Conservation (phyloP, 2,797 vertebrate species). For the Onychomys arenicola region DNA sequence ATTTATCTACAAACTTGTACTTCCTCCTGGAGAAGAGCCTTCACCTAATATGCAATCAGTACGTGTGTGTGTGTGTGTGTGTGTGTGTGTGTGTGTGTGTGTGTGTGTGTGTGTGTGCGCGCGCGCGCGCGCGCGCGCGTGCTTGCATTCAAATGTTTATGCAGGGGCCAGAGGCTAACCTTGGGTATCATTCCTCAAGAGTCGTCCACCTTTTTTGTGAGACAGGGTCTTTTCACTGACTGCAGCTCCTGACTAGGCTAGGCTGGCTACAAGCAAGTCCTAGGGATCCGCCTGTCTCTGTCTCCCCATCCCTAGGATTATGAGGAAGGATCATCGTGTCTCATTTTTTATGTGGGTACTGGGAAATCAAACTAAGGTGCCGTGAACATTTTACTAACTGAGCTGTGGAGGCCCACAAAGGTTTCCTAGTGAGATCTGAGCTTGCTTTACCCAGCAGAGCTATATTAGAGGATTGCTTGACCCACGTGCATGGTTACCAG, state of each 20-base stretch:
- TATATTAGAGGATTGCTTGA: too few species aligned
- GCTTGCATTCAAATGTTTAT: neutral
- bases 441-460: too few species aligned
- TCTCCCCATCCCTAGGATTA: neutral
- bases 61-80: neutral
- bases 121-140: neutral
- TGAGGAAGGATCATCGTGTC: too few species aligned
- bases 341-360: neutral
- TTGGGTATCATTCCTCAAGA: neutral
- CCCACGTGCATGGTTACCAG: too few species aligned
- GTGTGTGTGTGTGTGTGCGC: neutral
- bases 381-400: neutral
- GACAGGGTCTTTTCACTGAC: neutral
- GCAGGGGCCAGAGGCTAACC: neutral
- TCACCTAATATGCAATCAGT: constrained; percentile 55
- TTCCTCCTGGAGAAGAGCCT: constrained; percentile 41
- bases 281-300: neutral
- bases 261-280: neutral
- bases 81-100: neutral
- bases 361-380: neutral
- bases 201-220: neutral
- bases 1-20: constrained; percentile 47
- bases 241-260: neutral
- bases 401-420: too few species aligned
- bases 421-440: too few species aligned